These are phyloP conservation scores for Blastomussa wellsi DNA, from an alignment of 92 coral and sea anemone species.

Conservation along the genomic window DNA sequence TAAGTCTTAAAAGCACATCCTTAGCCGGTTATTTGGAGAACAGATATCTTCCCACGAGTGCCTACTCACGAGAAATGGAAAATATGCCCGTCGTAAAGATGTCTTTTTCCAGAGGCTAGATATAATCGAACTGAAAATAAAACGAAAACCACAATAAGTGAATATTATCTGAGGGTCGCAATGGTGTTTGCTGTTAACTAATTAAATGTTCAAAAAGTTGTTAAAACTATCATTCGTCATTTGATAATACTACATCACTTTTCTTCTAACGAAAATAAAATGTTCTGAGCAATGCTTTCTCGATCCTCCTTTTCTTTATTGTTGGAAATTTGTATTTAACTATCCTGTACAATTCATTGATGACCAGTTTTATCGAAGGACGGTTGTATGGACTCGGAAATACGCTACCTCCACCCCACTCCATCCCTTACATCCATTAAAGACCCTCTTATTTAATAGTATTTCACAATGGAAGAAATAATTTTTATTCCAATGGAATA, in stretches of 20 bases:
- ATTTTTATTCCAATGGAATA: constrained; percentile 16
- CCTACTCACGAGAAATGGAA: not conserved
- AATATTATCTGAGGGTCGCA: not conserved
- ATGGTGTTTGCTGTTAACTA: not conserved
- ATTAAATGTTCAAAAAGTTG: not conserved
- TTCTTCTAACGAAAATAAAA: not conserved
- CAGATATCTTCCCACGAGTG: not conserved
- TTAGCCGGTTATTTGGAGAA: not conserved
- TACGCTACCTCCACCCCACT: no score
- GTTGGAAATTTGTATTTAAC: not conserved
- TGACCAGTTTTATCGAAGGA: no score
- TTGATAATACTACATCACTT: not conserved
- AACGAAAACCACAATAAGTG: not conserved
- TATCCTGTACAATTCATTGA: not conserved
- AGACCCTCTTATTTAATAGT: constrained; percentile 16
- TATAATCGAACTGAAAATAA: not conserved
- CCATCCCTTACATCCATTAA: not conserved
- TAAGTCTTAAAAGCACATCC: not conserved
- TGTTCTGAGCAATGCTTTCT: not conserved
- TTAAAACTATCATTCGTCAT: not conserved
- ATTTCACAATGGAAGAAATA: constrained; percentile 30
- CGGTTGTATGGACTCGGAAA: not conserved
- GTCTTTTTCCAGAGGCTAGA: not conserved
- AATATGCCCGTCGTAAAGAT: not conserved
- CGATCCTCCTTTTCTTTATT: not conserved